Base-by-base conservation (phyloP, 2,888 invertebrate species). In the Hirtodrosophila cameraria region DNA sequence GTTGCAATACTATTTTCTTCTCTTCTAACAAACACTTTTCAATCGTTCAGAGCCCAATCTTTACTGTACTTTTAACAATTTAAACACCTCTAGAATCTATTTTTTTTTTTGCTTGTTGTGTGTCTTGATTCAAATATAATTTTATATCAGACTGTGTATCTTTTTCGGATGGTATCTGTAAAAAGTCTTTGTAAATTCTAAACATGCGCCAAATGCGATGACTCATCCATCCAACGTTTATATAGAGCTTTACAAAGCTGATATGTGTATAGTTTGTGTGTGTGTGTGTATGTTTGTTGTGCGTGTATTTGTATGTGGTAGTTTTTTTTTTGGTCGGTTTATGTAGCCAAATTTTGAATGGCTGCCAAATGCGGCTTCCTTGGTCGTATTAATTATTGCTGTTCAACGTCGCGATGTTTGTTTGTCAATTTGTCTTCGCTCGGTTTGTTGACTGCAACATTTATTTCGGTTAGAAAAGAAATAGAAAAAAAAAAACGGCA, bases 281-380 rank as follows among this genome's bases (percentile, higher is more conserved):
- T 50, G 39, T 58, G 23, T 42, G 25, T 7, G 30, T 43, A 33
- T 63, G 30, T 25, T 36, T 49, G 42, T 25, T 30, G 31, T 50
- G 25, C 41, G 54, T 50, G 58, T 62, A 42, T 65, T 41, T 54
- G 67, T 63, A 27, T 66, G 62, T 27, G 66, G 55, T 50, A 65
- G 68, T 62, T 67, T 64, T 48, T 64, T 49, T 18, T 20, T 59
- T 48, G 43, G 46, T 36, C 43, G 59, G 55, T 55, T 64, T 48
- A 57, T 74, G 72, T 75, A 41, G 75, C 68, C 83, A 65, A 63
- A 62, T 81, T 76, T 88, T 88, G 88, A 86, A 82, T 76, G 73
- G 60, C 60, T 87, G 88, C 88, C 88, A 88, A 88, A 82, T 74
- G 88, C 73, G 83, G 78, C 83, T 88, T 87, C 78, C 85, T 86